Percentiles rank a stretch among this genome's conserved stretches.
These are phyloP conservation scores for Ascidia mentula DNA, from an alignment of 23 tunicate genomes.

Conservation along the genomic window DNA sequence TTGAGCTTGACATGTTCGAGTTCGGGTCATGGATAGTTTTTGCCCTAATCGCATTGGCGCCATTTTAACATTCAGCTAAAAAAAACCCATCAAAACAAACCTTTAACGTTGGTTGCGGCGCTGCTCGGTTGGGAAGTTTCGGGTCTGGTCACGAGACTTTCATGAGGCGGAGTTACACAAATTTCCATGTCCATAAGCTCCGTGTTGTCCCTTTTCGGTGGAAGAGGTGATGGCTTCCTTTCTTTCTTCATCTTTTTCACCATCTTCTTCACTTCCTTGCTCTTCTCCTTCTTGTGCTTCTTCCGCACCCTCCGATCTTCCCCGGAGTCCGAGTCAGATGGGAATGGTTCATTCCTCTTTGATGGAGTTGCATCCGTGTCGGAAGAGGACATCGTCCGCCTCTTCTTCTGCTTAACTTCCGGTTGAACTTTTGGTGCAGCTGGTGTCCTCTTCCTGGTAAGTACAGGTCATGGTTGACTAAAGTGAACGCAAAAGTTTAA, in stretches of 20 bases:
- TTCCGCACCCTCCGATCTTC: conserved; percentile 13
- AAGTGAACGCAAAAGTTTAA: not conserved
- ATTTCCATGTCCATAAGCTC: conserved; percentile 3
- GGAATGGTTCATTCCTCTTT: not conserved
- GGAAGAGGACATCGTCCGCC: conserved; percentile 38
- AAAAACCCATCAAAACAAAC: too few species aligned
- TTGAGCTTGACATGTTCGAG: too few species aligned
- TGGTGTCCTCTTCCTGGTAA: not conserved
- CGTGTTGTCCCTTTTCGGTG: not conserved
- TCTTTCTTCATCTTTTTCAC: not conserved
- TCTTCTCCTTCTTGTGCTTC: conserved; percentile 26
- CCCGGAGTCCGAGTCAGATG: conserved; percentile 13
- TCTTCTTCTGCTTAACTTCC: conserved; percentile 15
- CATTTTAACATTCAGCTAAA: too few species aligned
- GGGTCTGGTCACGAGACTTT: not conserved
- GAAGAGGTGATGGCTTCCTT: not conserved
- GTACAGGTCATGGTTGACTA: too few species aligned
- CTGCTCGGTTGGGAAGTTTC: not conserved
- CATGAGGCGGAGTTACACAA: not conserved
- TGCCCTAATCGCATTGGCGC: too few species aligned
- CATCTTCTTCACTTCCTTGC: conserved; percentile 23
- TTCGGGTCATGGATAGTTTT: too few species aligned
- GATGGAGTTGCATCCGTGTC: not conserved
- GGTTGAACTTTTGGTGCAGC: not conserved
- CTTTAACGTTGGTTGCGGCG: not conserved